Percentiles rank a stretch among this genome's conserved stretches.
These are phyloP conservation scores for Holacanthus passer DNA, from an alignment of 2,113 vertebrate species.

Conservation along the genomic window DNA sequence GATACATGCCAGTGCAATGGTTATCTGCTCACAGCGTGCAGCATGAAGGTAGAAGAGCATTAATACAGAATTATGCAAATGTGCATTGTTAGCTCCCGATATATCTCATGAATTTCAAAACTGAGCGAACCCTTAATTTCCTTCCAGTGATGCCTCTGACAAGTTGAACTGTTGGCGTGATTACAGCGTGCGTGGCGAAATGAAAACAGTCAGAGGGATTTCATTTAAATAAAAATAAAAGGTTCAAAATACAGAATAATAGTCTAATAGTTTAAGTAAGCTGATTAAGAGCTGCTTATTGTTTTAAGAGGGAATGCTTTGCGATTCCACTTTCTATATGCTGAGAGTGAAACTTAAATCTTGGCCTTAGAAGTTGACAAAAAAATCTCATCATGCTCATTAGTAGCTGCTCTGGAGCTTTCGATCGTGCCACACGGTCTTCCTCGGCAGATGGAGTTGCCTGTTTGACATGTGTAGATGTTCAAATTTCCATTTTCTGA, in stretches of 20 bases:
- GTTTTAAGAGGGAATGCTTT: background rate
- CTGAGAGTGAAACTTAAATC: background rate
- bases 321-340: background rate
- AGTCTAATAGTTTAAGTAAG: constrained; percentile 6
- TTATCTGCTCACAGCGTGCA: constrained; percentile 21
- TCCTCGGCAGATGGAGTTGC: background rate
- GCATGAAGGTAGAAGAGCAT: constrained; percentile 41
- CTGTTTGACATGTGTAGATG: background rate
- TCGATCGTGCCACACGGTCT: background rate
- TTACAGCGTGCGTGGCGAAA: background rate
- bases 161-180: constrained; percentile 1
- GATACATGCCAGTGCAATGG: constrained; percentile 2
- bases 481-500: background rate
- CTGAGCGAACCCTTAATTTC: constrained; percentile 5
- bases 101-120: constrained; percentile 55
- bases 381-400: background rate
- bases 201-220: background rate
- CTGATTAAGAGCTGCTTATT: background rate
- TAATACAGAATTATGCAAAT: constrained; percentile 47
- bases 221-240: constrained; percentile 1
- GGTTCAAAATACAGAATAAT: background rate
- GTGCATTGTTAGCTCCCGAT: constrained; percentile 34
- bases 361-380: background rate
- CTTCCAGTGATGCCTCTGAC: constrained; percentile 7
- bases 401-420: background rate